Base-by-base conservation (phyloP, 2,797 vertebrate genomes). In the Ceryle rudis region DNA sequence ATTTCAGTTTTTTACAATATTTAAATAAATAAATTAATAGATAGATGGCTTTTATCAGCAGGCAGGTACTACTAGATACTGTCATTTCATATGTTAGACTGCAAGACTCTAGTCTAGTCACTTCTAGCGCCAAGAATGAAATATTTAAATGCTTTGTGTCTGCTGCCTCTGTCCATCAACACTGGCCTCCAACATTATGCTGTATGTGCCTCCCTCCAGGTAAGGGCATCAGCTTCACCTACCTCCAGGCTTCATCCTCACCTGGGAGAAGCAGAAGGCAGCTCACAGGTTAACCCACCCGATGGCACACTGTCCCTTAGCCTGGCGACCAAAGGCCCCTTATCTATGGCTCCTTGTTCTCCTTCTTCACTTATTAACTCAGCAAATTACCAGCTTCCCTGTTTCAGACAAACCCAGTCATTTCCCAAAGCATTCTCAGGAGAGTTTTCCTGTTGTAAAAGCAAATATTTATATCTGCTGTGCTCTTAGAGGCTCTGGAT, bases 381-480 rank as follows among this genome's bases (percentile, higher is more conserved):
- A 35, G 73, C 77, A 78, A 64, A 87, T 69, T 37, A 70, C n/a
- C 81, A 61, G 51, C 62, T 33, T 41, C 79, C 62, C 62, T 15
- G 37, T n/a, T 71, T 82, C 67, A 75, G 67, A 74, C 65, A 89
- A 87, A 83, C 26, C 42, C 70, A 57, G 69, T 46, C 39, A 54
- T 64, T 81, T 89, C 67, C 46, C 84, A 55, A 64, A 94, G 87
- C 93, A 64, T 71, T 83, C 81, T 69, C 55, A 64, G 78, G 74
- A 58, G 81, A 87, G 35, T 66, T 92, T 92, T 81, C 86, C 72
- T 10, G 1, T 86, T 89, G 95, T 78, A 20, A 74, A 96, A 80
- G 79, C 81, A 97, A 90, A 97, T 95, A 94, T 97, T 96, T 96
- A 95, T 92, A 90, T 95, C 73, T 90, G 62, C 86, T 81, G 55